Conservation (phyloP, 2,113 vertebrate species). For the Microcebus jonahi region DNA sequence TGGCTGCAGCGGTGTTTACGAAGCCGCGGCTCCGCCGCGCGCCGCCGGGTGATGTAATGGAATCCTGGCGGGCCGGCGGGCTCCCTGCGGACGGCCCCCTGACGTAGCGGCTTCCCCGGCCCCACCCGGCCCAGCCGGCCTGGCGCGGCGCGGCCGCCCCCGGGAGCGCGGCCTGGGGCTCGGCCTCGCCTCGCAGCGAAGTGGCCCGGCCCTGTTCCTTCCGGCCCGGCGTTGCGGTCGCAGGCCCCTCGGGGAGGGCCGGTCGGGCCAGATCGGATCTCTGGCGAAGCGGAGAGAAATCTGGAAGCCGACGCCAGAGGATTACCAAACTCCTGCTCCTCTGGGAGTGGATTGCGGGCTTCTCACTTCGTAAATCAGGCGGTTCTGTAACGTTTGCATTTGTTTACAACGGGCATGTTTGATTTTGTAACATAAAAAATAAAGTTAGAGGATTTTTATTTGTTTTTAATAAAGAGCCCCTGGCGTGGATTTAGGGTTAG, state of each 20-base stretch:
- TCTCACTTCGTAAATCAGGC: slow-evolving; percentile 24
- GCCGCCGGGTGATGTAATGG: slow-evolving; percentile 70
- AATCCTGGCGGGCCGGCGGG: not conserved
- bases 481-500: slow-evolving; percentile 28
- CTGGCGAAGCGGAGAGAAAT: not conserved
- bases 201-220: slow-evolving; percentile 8
- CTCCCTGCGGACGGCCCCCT: not conserved
- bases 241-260: not conserved
- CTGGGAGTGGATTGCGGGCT: not conserved
- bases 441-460: slow-evolving; percentile 30
- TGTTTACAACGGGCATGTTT: slow-evolving; percentile 15
- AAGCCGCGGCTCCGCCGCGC: not conserved
- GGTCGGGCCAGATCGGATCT: not conserved
- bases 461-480: slow-evolving; percentile 54
- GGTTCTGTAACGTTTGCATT: not conserved
- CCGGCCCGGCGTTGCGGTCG: slow-evolving; percentile 34
- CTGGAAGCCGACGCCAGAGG: slow-evolving; percentile 16
- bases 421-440: slow-evolving; percentile 30
- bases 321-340: not conserved
- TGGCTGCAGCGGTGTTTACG: slow-evolving; percentile 47
- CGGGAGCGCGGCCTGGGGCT: not conserved
- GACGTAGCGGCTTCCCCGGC: slow-evolving; percentile 66
- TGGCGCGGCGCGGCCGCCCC: not conserved
- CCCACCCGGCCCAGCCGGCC: slow-evolving; percentile 36
- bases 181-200: not conserved